Evolutionary conservation across 2,113 vertebrate genomes (phyloP), one percentile per base, ranked within the genome.

Genomic region (Telmatochromis brachygnathus): DNA sequence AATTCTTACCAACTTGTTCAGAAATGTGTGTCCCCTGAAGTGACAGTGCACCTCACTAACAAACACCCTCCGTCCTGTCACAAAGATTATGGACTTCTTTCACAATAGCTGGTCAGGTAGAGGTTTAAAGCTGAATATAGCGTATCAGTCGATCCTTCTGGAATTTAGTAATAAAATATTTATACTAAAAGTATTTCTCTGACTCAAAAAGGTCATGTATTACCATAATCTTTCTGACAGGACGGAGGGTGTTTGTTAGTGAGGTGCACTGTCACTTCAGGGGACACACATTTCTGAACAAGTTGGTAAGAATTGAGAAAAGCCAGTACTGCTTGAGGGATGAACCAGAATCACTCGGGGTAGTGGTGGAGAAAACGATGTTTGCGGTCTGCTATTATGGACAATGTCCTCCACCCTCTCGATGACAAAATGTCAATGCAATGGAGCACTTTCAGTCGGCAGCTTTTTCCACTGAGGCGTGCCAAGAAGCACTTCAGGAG

Each of bases 361-460:
- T 62, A 91, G 89, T 51, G 82, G 84, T 79, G 89, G 85, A 91
- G 89, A 93, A 93, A 94, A 92, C 84, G 37, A 84, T 89, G 89
- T 93, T 90, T 89, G 93, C 79, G 23, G 33, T 85, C 86, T 87
- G 88, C 87, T 91, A 91, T 94, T 92, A 93, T 60, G 84, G 88
- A 88, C 81, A 92, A 92, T 89, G 88, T 92, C 90, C 83, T 87
- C 87, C 87, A 84, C 79, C 88, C 84, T 93, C 88, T 93, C 35
- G 6, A 85, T 92, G 93, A 93, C 88, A 92, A 89, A 94, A 91
- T 91, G 92, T 95, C 94, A 94, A 62, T 80, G 89, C 90, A 39
- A 68, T 83, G 68, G 54, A 88, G 87, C 89, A 79, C 91, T 92
- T 86, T 89, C 39, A 89, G 89, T 89, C 88, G 6, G 79, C 19